Conservation (phyloP, 30 jellyfish, hydroid and myxozoan genomes). For the Hydractinia echinata region DNA sequence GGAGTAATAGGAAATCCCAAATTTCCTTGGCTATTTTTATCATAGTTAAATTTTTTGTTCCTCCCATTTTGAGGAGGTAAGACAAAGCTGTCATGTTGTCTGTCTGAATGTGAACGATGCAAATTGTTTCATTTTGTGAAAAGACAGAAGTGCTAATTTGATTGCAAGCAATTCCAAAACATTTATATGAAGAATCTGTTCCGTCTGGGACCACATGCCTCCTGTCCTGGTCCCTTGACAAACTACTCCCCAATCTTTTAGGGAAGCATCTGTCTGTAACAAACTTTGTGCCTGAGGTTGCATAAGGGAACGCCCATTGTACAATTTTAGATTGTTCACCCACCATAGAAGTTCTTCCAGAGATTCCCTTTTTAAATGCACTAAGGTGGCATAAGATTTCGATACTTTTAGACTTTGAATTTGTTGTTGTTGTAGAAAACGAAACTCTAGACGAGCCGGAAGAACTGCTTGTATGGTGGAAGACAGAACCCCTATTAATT, state of each 20-base stretch:
- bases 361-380: neutral
- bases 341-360: neutral
- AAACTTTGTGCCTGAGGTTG: neutral
- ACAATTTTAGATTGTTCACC: neutral
- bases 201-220: neutral
- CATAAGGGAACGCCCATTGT: neutral
- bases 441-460: neutral
- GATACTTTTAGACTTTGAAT: neutral
- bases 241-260: neutral
- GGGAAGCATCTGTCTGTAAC: conserved; percentile 10
- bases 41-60: too few relatives aligned
- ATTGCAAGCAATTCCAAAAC: neutral
- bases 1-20: neutral
- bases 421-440: conserved; percentile 8
- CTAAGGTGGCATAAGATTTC: neutral
- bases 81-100: too few relatives aligned
- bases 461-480: conserved; percentile 2
- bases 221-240: neutral
- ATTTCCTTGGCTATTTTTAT: neutral
- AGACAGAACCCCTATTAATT: neutral
- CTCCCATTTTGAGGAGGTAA: too few relatives aligned
- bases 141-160: neutral
- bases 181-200: neutral
- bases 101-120: neutral
- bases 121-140: neutral